Base-by-base conservation (phyloP, 2,113 vertebrate species). In the Mobula birostris region DNA sequence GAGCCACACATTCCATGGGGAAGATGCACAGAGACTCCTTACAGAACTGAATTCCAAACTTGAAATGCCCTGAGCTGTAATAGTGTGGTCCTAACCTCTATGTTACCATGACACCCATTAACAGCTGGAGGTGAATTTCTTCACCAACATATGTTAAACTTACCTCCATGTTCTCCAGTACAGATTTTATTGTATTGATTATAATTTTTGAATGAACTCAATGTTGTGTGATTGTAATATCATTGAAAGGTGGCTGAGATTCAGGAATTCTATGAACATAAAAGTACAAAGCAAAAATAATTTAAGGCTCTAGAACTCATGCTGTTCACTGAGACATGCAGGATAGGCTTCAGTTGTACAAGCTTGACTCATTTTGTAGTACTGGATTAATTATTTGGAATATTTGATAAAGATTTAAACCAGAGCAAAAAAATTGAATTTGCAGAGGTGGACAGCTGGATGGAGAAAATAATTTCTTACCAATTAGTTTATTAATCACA, bases 161-260 rank as follows among this genome's bases (percentile, higher is more conserved):
- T 90, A 68, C 61, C 87, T 17, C 63, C 32, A 11, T 12, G 68
- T 68, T 15, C 27, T 32, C 29, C 63, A 32, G 61, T 48, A 68
- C 24, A 21, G 61, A 90, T 68, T 90, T 12, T n/a, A 90, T 90
- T 90, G 27, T 90, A 90, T 90, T 68, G 87, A 90, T 68, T 66
- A 63, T 63, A 66, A 32, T 90, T 83, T 90, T 68, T 90, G 29
- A 90, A 68, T 90, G 36, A 90, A 66, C 15, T 29, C 58, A 90
- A 63, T 14, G 14, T 90, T 90, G 66, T 66, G 32, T 90, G 68
- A 90, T 90, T 90, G 87, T 14, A 66, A 63, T 63, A 19, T n/a
- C n/a, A 90, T n/a, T 36, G 87, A 68, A 90, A 32, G 87, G 5
- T 68, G 58, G 61, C n/a, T 90, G 61, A 90, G n/a, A 36, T 8